Percentiles rank a stretch among this genome's conserved stretches.
Evolutionary conservation across 2,888 invertebrate species (phyloP).

Genomic region (Dugesia japonica): DNA sequence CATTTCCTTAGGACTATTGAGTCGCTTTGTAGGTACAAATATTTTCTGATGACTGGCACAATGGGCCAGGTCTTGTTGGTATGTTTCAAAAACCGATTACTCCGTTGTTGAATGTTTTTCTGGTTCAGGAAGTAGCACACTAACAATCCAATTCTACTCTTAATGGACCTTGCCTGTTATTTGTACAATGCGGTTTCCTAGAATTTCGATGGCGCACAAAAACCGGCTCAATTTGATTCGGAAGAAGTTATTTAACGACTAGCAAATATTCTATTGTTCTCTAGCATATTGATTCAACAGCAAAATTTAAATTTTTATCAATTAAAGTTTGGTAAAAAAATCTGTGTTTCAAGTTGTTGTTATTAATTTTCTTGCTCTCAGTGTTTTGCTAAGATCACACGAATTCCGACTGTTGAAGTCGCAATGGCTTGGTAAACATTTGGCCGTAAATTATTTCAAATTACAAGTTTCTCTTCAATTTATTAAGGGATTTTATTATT

Average conservation of each 20-base stretch:
- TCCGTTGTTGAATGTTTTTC: not conserved
- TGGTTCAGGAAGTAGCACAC: not conserved
- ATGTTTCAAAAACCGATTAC: not conserved
- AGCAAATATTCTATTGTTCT: not conserved
- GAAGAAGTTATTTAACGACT: not conserved
- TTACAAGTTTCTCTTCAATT: not conserved
- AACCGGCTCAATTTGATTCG: not conserved
- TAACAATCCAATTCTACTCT: not conserved
- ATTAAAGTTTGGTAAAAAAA: not conserved
- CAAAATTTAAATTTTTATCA: not conserved
- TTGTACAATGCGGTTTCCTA: not conserved
- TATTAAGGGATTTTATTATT: not conserved
- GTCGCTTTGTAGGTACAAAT: not conserved
- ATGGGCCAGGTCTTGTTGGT: not conserved
- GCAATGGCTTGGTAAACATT: not conserved
- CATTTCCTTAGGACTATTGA: not conserved
- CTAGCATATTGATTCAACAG: not conserved
- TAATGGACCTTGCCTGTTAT: not conserved
- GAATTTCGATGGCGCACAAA: not conserved
- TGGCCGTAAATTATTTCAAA: not conserved
- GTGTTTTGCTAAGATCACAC: not conserved
- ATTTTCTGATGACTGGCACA: not conserved
- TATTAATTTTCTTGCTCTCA: not conserved
- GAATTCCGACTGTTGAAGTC: not conserved
- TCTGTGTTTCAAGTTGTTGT: not conserved